Base-by-base conservation (phyloP, 2,888 invertebrate genomes). In the Rutpela maculata region DNA sequence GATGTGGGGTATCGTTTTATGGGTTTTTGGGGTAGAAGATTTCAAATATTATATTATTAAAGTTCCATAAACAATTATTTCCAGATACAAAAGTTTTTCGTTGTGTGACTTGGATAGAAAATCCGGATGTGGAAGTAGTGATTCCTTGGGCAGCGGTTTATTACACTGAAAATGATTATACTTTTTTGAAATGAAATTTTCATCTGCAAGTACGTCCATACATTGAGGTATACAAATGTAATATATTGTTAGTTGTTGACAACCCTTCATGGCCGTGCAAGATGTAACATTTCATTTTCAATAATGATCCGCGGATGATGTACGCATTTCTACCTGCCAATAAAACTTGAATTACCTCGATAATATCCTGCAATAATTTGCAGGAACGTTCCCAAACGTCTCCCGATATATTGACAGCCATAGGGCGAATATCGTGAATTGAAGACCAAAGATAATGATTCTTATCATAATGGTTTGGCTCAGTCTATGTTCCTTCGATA, bases 391-490 rank as follows among this genome's bases (percentile, higher is more conserved):
- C 0, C n/a, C 50, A 5, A 12, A 50, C 15, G 50, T n/a, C n/a
- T 15, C 5, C 50, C 50, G 6, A 50, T n/a, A n/a, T 50, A 50
- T n/a, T 50, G 50, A 50, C 50, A 50, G 50, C n/a, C 50, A n/a
- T 4, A 50, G 50, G 50, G 50, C 15, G 50, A 50, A 50, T 50
- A 50, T 50, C 50, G 50, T n/a, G 50, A 15, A 50, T 50, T 50
- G n/a, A 50, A n/a, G 50, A 50, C n/a, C 50, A 50, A 17, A 50
- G 50, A 50, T 50, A 50, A 50, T 50, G 50, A 50, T n/a, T 50
- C n/a, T 50, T 50, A 50, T 50, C 50, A n/a, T 50, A 50, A 50
- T n/a, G 50, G 50, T n/a, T 12, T 50, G 50, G n/a, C n/a, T 50
- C 50, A 17, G 3, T 50, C 50, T 43, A 35, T 35, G 12, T 43